Evolutionary conservation across 2,113 vertebrate genomes (phyloP).

Genomic region (Maylandia zebra): DNA sequence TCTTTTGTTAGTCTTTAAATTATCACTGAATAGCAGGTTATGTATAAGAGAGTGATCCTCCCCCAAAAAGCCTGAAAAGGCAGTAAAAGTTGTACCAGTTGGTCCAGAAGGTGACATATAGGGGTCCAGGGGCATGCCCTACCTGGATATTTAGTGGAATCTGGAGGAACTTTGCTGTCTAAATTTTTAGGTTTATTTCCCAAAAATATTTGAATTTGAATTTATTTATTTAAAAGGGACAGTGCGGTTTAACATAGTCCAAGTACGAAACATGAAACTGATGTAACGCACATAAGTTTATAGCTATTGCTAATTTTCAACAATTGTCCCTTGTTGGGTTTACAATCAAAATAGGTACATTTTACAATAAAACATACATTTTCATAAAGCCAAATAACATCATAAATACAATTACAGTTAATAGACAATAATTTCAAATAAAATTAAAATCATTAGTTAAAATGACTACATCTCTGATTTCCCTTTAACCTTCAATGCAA

Average conservation of each 20-base stretch:
- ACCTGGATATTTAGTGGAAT: background rate
- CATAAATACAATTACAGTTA: background rate
- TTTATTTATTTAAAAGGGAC: background rate
- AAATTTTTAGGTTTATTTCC: background rate
- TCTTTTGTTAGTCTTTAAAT: background rate
- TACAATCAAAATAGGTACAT: background rate
- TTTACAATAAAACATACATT: background rate
- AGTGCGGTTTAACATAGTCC: background rate
- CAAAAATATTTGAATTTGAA: background rate
- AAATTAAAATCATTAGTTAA: background rate
- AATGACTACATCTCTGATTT: background rate
- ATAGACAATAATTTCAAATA: background rate
- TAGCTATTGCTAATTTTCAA: background rate
- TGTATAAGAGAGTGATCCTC: background rate
- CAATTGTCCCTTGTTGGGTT: background rate
- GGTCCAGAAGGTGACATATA: background rate
- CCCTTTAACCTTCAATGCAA: background rate
- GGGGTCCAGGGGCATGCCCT: background rate
- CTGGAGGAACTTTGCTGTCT: background rate
- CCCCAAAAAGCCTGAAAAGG: background rate
- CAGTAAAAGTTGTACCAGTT: background rate
- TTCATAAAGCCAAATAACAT: background rate
- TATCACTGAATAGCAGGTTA: background rate
- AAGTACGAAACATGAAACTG: background rate
- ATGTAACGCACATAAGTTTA: fast-evolving